Percentiles rank a stretch among this genome's conserved stretches.
Conservation (phyloP, 2,888 invertebrate genomes). For the Plagodis pulveraria region DNA sequence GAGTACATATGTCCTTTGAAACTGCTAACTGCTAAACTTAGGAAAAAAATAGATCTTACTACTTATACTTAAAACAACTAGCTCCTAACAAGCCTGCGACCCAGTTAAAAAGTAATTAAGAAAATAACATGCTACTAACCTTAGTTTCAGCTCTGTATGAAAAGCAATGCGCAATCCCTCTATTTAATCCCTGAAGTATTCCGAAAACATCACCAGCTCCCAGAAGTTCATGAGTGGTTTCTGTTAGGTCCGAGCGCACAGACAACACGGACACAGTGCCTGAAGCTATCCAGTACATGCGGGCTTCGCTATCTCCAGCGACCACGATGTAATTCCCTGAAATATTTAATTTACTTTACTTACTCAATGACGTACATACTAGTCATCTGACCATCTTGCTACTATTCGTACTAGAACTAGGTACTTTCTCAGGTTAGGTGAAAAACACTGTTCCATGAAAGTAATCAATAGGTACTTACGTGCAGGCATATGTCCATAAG, state of each 20-base stretch:
- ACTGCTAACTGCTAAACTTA: too few species aligned
- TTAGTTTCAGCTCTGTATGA: constrained; percentile 81
- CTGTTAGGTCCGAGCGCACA: constrained; percentile 69
- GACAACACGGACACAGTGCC: constrained; percentile 79
- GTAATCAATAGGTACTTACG: too few species aligned
- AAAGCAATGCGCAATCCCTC: constrained; percentile 77
- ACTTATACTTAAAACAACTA: too few species aligned
- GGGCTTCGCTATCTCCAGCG: constrained; percentile 81
- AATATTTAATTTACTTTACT: neutral
- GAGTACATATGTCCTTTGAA: too few species aligned
- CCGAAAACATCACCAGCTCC: constrained; percentile 79
- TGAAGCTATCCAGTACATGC: constrained; percentile 82
- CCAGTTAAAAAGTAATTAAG: too few species aligned
- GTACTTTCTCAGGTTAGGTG: too few species aligned
- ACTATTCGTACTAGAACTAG: neutral
- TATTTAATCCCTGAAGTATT: constrained; percentile 77
- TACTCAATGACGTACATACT: neutral
- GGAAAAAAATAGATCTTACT: too few species aligned
- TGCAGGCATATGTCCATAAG: too few species aligned
- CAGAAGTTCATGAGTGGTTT: constrained; percentile 76
- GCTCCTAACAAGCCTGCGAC: too few species aligned
- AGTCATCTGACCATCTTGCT: neutral
- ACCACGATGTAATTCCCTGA: constrained; percentile 82
- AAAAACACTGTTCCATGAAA: too few species aligned
- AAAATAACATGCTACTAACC: constrained; percentile 43